phyloP scores from a whole-genome alignment of 2,113 vertebrate genomes.

The Scatophagus argus region DNA sequence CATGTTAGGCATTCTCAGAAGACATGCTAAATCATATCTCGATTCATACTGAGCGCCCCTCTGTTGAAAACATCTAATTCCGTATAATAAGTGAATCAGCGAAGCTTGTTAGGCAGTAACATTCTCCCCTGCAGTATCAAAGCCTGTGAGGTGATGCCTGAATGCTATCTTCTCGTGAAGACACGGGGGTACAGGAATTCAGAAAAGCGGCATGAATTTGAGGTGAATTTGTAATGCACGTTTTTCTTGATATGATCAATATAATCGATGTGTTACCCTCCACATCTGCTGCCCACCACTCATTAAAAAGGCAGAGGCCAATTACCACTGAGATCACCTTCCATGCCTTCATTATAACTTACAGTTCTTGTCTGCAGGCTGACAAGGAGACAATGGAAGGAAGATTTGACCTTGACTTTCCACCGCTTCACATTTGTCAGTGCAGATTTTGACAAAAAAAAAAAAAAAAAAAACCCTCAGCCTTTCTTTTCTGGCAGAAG shows the following conservation, averaged over 20 bases:
- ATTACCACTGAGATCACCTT: constrained; percentile 50
- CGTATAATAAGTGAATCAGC: constrained; percentile 60
- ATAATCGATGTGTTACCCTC: constrained; percentile 56
- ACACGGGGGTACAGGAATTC: constrained; percentile 4
- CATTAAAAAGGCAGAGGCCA: constrained; percentile 66
- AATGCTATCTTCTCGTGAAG: constrained; percentile 4
- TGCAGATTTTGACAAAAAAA: neutral
- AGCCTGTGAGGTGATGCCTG: constrained; percentile 20
- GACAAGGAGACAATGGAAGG: constrained; percentile 33
- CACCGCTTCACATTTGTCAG: constrained; percentile 13
- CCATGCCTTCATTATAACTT: constrained; percentile 51
- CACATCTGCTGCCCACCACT: constrained; percentile 61
- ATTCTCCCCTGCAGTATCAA: constrained; percentile 32
- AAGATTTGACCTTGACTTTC: constrained; percentile 54
- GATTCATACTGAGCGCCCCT: constrained; percentile 38
- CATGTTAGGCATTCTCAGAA: constrained; percentile 59
- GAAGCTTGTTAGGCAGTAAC: constrained; percentile 53
- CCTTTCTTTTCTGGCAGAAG: constrained; percentile 16
- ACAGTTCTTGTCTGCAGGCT: constrained; percentile 44
- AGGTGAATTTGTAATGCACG: constrained; percentile 32
- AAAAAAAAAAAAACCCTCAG: neutral
- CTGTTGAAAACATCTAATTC: constrained; percentile 59
- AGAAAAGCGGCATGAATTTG: constrained; percentile 32
- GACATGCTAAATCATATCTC: constrained; percentile 54
- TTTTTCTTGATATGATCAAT: constrained; percentile 63